Percentiles rank a stretch among this genome's conserved stretches.
Evolutionary conservation across 2,113 vertebrate genomes (phyloP).

Genomic region (Typhlomys cinereus): DNA sequence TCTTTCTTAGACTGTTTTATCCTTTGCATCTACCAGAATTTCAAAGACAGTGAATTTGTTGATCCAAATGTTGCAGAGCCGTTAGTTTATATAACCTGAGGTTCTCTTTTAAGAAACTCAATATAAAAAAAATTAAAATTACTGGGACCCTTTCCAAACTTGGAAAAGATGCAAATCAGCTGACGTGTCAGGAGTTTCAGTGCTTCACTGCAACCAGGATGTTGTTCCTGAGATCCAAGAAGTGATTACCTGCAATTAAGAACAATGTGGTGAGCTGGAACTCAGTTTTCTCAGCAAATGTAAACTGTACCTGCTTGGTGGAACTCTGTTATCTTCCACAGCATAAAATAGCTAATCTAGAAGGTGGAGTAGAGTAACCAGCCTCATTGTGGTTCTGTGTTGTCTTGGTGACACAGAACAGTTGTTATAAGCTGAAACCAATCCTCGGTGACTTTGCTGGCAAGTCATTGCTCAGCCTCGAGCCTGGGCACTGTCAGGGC

Average conservation of each 20-base stretch:
- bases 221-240: neutral
- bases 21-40: neutral
- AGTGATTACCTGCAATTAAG: neutral
- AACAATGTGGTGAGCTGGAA: too few relatives aligned
- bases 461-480: neutral
- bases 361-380: neutral
- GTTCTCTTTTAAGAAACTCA: neutral
- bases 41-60: neutral
- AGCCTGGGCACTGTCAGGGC: neutral
- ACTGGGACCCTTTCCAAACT: neutral
- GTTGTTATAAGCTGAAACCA: neutral
- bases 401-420: neutral
- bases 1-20: neutral
- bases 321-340: neutral
- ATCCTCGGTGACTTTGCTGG: neutral
- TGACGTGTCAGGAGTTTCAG: neutral
- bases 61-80: neutral
- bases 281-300: neutral
- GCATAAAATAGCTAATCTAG: neutral
- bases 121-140: neutral
- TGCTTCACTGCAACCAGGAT: neutral
- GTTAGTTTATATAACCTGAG: neutral
- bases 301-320: neutral
- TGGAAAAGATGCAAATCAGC: neutral
- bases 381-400: neutral